These are phyloP conservation scores for Lomographa bimaculata DNA, from an alignment of 2,888 invertebrate species.

Conservation along the genomic window DNA sequence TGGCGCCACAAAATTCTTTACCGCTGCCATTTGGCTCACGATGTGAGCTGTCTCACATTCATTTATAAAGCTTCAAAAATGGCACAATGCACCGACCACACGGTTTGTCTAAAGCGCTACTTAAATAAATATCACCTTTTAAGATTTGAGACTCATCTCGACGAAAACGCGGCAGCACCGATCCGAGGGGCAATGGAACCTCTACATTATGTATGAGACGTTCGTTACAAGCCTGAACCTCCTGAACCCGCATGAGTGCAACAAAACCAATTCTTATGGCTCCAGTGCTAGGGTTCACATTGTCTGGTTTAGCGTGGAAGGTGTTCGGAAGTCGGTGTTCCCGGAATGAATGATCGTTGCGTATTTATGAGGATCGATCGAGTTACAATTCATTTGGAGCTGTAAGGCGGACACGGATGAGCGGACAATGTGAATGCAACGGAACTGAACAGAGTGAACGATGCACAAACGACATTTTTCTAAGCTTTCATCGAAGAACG, in stretches of 20 bases:
- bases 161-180: slow-evolving; percentile 32
- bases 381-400: slow-evolving; percentile 19
- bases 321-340: slow-evolving; percentile 7
- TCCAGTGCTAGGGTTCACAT: slow-evolving; percentile 3
- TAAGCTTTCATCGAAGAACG: too few species aligned
- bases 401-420: too few species aligned
- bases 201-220: slow-evolving; percentile 30
- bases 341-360: slow-evolving; percentile 33
- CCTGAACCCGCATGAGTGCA: neutral
- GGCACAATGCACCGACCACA: slow-evolving; percentile 5
- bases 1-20: neutral
- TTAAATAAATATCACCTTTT: slow-evolving; percentile 59
- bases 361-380: slow-evolving; percentile 37
- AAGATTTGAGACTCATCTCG: slow-evolving; percentile 50
- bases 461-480: too few species aligned
- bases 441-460: too few species aligned
- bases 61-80: slow-evolving; percentile 5
- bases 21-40: slow-evolving; percentile 1
- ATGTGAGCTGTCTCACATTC: too few species aligned
- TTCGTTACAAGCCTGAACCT: slow-evolving; percentile 22
- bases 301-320: too few species aligned
- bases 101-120: slow-evolving; percentile 33
- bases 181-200: slow-evolving; percentile 38
- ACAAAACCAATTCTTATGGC: too few species aligned
- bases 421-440: too few species aligned